A percentile compares a stretch with the other conserved stretches of the same genome.
These are phyloP conservation scores for Equus przewalskii DNA, from an alignment of 2,113 vertebrate genomes.

Conservation along the genomic window DNA sequence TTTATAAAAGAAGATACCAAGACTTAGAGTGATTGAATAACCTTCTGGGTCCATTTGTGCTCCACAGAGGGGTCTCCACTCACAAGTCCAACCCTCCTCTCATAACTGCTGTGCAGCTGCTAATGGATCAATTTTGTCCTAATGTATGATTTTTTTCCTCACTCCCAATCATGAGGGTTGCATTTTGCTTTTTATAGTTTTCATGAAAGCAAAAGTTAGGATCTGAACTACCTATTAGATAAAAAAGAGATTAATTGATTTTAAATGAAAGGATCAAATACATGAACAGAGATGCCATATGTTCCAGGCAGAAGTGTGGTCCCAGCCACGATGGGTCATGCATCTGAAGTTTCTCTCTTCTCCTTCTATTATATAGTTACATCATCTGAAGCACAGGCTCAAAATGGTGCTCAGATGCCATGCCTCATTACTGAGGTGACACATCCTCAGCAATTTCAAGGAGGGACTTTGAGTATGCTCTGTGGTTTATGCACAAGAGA, in stretches of 20 bases:
- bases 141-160: slow-evolving; percentile 1
- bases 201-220: slow-evolving; percentile 43
- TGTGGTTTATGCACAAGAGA: neutral
- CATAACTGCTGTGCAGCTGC: neutral
- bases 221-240: neutral
- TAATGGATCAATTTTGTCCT: neutral
- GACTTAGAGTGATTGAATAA: neutral
- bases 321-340: neutral
- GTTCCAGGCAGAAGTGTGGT: neutral
- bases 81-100: neutral
- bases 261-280: slow-evolving; percentile 13
- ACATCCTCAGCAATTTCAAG: neutral
- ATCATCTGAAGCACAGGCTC: neutral
- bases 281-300: neutral
- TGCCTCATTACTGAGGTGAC: neutral
- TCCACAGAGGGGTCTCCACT: neutral
- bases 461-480: neutral
- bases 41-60: slow-evolving; percentile 1
- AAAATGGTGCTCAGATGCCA: slow-evolving; percentile 8
- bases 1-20: neutral
- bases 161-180: neutral
- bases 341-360: neutral
- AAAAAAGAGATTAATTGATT: neutral
- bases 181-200: slow-evolving; percentile 20
- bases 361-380: neutral